Percentiles rank a stretch among this genome's conserved stretches.
These are phyloP conservation scores for Oryzias sinensis DNA, from an alignment of 2,797 vertebrate species.

Conservation along the genomic window DNA sequence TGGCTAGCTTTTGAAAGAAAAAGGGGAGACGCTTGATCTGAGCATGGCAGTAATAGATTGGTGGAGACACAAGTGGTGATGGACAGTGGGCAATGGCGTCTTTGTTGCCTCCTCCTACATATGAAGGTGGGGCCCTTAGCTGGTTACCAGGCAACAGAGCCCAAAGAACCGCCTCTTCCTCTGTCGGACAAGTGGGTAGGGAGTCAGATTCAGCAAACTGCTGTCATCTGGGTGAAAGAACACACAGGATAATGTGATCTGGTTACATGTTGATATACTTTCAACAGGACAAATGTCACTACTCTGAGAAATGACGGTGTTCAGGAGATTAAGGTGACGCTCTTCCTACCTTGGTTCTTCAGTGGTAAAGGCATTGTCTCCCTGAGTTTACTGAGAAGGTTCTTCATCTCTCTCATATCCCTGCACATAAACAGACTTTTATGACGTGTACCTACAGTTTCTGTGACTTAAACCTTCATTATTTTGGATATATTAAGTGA, in stretches of 20 bases:
- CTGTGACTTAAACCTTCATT: background rate
- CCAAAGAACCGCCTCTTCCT: slow-evolving; percentile 97
- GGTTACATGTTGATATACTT: slow-evolving; percentile 7
- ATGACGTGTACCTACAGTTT: background rate
- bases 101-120: slow-evolving; percentile 74
- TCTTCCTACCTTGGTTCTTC: slow-evolving; percentile 95
- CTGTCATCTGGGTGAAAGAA: slow-evolving; percentile 88
- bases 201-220: slow-evolving; percentile 97
- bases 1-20: slow-evolving; percentile 71
- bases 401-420: slow-evolving; percentile 99
- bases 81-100: slow-evolving; percentile 76
- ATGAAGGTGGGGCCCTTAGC: slow-evolving; percentile 81
- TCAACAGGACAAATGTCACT: background rate
- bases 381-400: slow-evolving; percentile 99
- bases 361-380: slow-evolving; percentile 99
- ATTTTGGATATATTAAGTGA: background rate
- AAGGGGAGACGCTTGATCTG: slow-evolving; percentile 69
- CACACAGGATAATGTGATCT: slow-evolving; percentile 24
- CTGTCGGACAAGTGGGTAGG: slow-evolving; percentile 93
- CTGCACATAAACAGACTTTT: slow-evolving; percentile 72
- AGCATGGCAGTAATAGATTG: slow-evolving; percentile 83
- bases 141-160: slow-evolving; percentile 96
- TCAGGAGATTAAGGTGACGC: no score
- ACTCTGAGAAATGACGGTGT: no score
- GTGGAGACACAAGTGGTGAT: slow-evolving; percentile 76